Conservation (phyloP, 2,113 vertebrate species). For the Ammodytes dubius region DNA sequence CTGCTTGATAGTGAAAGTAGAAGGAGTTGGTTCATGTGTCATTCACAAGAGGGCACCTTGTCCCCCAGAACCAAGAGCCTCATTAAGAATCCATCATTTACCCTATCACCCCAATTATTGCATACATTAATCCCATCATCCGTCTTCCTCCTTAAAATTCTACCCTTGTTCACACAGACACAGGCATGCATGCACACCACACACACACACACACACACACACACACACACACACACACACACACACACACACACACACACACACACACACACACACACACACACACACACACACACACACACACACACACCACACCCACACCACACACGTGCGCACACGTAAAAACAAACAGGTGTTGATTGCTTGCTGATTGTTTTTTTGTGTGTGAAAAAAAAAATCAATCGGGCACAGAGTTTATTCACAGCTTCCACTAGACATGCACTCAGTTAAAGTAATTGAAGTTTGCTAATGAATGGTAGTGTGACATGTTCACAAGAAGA, state of each 20-base stretch:
- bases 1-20: conserved; percentile 4
- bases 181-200: not conserved
- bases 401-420: conserved; percentile 34
- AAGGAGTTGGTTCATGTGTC: conserved; percentile 45
- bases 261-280: not conserved
- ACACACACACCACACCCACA: conserved; percentile 17
- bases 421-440: conserved; percentile 32
- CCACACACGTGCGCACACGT: conserved; percentile 20
- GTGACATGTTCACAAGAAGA: not conserved
- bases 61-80: conserved; percentile 39
- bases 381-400: conserved; percentile 40
- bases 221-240: not conserved
- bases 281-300: conserved; percentile 6
- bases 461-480: conserved; percentile 31
- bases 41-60: conserved; percentile 51
- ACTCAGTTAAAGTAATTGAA: conserved; percentile 38
- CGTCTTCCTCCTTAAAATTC: conserved; percentile 28
- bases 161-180: not conserved
- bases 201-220: not conserved
- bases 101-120: conserved; percentile 67
- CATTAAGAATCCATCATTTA: conserved; percentile 59
- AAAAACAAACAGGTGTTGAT: conserved; percentile 21
- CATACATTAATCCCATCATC: conserved; percentile 54
- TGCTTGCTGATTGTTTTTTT: conserved; percentile 50
- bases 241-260: conserved; percentile 6